Evolutionary conservation across 1,140 invertebrate genomes (phyloP), one percentile per base, ranked within the genome.

Genomic region (Brachionus paranguensis): DNA sequence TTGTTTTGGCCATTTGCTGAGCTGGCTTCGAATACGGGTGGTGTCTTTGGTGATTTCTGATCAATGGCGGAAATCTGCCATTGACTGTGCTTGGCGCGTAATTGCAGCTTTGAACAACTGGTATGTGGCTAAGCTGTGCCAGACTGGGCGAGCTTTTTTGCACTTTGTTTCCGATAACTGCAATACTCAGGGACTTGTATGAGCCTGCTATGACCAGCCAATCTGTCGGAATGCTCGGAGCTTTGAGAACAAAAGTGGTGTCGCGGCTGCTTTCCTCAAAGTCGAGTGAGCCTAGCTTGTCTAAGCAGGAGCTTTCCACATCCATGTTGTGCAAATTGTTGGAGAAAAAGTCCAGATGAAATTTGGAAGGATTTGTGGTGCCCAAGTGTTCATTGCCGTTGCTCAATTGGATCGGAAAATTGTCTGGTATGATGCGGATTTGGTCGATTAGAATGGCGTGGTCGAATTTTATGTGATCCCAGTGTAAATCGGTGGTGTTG

Each of bases 391-490:
- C 17, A 37, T 11, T 33, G 17, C 78, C 53, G 12, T 81, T 60
- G 7, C 14, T 43, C 17, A 81, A 8, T 81, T 43, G 20, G 24
- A 81, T 47, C 11, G 20, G 20, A 47, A 27, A 81, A 81, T 81
- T 81, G 11, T 47, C 20, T 20, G 78, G 78, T 64, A 81, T 64
- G 4, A 81, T 64, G 20, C 78, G 78, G 37, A 81, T 81, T 47
- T 81, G 53, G 41, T 81, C 78, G 24, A 81, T 29, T 20, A 24
- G 60, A 8, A 81, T 33, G 6, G 78, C 27, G 14, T 81, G 53
- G 33, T 60, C 33, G 41, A 81, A 81, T 81, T 81, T 81, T 45
- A 81, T 68, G 60, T 81, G 78, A 65, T 81, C 78, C 78, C 78
- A 81, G n/a, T 81, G 78, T 50, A 76, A 20, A 24, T 76, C 72